Evolutionary conservation across 2,113 vertebrate genomes (phyloP).

Genomic region (Rostratula benghalensis): DNA sequence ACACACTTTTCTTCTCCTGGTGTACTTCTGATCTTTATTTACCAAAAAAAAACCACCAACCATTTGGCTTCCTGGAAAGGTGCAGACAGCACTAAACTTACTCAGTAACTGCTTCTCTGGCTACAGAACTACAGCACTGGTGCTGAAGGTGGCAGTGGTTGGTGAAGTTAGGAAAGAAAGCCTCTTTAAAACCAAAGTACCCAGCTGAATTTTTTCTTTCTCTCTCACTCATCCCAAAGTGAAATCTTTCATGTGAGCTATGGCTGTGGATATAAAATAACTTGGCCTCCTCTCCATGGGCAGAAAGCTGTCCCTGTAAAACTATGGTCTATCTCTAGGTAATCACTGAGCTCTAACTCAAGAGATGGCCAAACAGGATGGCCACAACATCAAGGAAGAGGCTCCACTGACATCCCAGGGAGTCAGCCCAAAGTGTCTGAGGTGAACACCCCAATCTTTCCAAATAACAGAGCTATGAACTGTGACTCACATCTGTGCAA

Average conservation of each 20-base stretch:
- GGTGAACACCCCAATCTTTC: neutral
- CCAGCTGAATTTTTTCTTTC: neutral
- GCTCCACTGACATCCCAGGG: neutral
- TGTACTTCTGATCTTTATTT: neutral
- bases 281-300: neutral
- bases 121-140: neutral
- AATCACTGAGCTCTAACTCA: rapidly evolving
- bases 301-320: neutral
- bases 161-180: neutral
- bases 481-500: neutral
- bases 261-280: neutral
- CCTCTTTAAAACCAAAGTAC: neutral
- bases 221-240: neutral
- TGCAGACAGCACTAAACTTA: neutral
- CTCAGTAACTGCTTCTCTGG: neutral
- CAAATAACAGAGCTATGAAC: neutral
- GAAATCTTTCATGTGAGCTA: neutral
- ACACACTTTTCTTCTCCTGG: neutral
- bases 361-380: neutral
- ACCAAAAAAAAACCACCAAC: neutral
- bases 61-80: neutral
- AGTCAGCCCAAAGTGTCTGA: neutral
- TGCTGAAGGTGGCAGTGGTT: neutral
- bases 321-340: neutral
- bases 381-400: neutral